phyloP scores from a whole-genome alignment of 2,797 vertebrate genomes.

The Bryconaethiops microstoma region DNA sequence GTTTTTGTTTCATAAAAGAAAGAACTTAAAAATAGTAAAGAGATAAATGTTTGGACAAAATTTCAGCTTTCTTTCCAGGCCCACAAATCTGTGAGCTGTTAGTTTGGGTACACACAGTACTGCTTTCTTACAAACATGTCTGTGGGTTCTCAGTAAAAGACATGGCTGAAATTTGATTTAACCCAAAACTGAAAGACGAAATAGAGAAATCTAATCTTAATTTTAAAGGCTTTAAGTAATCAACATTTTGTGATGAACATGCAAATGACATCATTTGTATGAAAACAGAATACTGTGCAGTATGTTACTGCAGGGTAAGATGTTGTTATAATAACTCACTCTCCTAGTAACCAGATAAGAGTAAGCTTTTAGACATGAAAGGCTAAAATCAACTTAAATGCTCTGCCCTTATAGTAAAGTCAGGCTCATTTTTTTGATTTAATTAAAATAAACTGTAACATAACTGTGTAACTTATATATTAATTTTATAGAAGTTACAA shows the following conservation, averaged over 20 bases:
- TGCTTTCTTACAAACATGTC: neutral
- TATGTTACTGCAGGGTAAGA: neutral
- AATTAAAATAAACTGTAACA: too few relatives aligned
- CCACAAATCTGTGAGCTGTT: neutral
- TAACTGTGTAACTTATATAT: neutral
- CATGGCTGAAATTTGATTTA: neutral
- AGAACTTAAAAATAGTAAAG: neutral
- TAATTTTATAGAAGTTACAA: neutral
- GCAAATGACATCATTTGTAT: neutral
- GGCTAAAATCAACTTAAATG: too few relatives aligned
- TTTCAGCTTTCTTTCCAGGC: neutral
- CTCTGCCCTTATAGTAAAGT: too few relatives aligned
- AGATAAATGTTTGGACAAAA: neutral
- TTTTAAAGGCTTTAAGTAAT: neutral
- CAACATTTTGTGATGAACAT: neutral
- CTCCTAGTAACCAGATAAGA: conserved; percentile 32
- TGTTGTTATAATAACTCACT: conserved; percentile 23
- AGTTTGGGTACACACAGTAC: neutral
- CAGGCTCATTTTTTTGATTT: too few relatives aligned
- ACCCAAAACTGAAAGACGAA: too few relatives aligned
- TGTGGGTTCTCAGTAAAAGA: neutral
- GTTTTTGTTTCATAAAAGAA: neutral
- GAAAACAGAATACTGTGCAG: neutral
- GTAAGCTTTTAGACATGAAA: neutral
- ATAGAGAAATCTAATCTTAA: too few relatives aligned